Conservation (phyloP, 2,797 vertebrate species). For the Myotis pilosus region DNA sequence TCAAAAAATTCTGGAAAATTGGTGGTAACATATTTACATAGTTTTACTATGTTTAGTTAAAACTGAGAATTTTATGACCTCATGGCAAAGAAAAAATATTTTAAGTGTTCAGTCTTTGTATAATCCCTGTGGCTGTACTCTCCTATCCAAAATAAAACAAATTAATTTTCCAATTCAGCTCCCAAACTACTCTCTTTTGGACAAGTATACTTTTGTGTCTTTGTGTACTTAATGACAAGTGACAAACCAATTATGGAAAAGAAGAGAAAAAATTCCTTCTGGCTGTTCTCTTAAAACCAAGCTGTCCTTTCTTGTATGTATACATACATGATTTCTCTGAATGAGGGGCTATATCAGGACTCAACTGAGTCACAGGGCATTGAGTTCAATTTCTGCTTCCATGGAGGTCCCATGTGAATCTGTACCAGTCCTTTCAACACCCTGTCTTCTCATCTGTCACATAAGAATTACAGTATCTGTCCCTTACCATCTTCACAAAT, state of each 20-base stretch:
- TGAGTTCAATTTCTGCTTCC: slow-evolving; percentile 15
- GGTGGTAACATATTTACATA: slow-evolving; percentile 74
- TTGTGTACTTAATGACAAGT: not conserved
- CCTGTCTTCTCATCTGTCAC: not conserved
- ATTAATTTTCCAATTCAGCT: slow-evolving; percentile 27
- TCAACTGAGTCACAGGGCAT: not conserved
- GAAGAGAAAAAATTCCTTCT: not conserved
- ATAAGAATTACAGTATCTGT: not conserved
- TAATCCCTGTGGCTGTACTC: not conserved
- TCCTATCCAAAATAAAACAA: not conserved
- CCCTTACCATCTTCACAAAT: not conserved
- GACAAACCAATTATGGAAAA: not conserved
- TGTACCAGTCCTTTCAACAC: not conserved
- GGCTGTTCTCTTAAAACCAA: not conserved
- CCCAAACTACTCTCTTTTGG: not conserved
- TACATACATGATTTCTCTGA: not conserved
- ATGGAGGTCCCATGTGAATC: not conserved
- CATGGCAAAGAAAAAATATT: slow-evolving; percentile 74
- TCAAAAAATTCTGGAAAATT: slow-evolving; percentile 77
- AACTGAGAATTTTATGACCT: slow-evolving; percentile 75
- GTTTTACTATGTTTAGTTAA: slow-evolving; percentile 75
- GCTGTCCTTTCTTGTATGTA: not conserved
- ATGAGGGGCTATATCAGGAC: not conserved
- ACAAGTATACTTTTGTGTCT: not conserved
- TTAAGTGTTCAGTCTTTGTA: slow-evolving; percentile 51